phyloP scores from a whole-genome alignment of 2,797 vertebrate genomes.

The Argya squamiceps region DNA sequence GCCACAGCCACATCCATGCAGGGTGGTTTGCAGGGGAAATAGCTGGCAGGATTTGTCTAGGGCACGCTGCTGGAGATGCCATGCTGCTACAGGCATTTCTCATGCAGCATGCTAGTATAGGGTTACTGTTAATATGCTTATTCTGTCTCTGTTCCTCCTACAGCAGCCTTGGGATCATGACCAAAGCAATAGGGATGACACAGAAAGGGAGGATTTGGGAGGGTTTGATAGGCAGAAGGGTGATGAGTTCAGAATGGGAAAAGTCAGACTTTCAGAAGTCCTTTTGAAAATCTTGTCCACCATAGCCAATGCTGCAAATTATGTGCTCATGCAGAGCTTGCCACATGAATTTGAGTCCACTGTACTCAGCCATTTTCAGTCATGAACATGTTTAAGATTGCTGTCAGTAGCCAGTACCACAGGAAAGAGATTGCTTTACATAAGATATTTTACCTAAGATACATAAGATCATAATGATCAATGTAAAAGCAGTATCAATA shows the following conservation, averaged over 20 bases:
- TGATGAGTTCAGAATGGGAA: neutral
- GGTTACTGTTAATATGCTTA: neutral
- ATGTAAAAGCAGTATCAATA: neutral
- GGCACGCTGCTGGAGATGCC: neutral
- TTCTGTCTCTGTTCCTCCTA: neutral
- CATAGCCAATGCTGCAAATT: neutral
- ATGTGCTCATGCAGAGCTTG: rapidly evolving
- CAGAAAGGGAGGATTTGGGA: neutral
- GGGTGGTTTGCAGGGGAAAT: neutral
- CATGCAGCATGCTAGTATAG: rapidly evolving
- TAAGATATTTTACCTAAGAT: too few species aligned
- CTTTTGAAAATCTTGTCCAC: neutral
- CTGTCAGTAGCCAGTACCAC: neutral
- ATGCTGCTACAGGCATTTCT: neutral
- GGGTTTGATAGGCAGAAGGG: neutral
- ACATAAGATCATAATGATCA: too few species aligned
- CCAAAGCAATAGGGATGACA: neutral
- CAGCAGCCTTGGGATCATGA: neutral
- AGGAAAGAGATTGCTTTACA: neutral
- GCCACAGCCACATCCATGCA: neutral
- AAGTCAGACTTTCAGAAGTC: neutral
- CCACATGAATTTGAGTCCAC: neutral
- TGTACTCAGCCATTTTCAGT: neutral
- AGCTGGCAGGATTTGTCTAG: neutral
- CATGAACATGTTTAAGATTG: neutral